Conservation (phyloP, 2,888 invertebrate species). For the Seira musarum region DNA sequence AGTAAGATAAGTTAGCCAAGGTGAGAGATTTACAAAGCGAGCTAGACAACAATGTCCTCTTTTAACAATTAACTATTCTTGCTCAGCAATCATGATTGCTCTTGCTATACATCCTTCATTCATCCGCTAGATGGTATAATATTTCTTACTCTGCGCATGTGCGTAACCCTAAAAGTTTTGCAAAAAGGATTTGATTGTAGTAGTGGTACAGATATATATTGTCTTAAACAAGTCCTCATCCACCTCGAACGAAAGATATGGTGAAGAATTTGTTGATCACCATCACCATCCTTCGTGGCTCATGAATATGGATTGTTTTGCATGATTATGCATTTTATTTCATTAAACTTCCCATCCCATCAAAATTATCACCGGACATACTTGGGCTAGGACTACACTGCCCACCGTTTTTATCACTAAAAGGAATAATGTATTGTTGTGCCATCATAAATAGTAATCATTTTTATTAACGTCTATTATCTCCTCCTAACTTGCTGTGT, state of each 20-base stretch:
- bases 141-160: neutral
- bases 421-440: neutral
- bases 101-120: neutral
- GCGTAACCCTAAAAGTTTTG: neutral
- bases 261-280: neutral
- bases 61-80: neutral
- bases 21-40: no score
- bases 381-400: neutral
- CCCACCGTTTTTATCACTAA: neutral
- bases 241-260: neutral
- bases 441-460: neutral
- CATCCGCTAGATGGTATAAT: neutral
- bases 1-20: no score
- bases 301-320: slow-evolving; percentile 10
- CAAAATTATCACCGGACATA: neutral
- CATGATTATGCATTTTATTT: neutral
- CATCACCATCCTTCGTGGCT: neutral
- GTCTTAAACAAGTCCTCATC: no score
- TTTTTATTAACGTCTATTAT: slow-evolving; percentile 10
- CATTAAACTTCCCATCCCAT: neutral
- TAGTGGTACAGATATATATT: no score
- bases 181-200: neutral
- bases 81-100: neutral
- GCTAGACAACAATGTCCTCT: neutral
- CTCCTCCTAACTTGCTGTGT: neutral